These are phyloP conservation scores for Autographa gamma DNA, from an alignment of 2,888 invertebrate species.

Conservation along the genomic window DNA sequence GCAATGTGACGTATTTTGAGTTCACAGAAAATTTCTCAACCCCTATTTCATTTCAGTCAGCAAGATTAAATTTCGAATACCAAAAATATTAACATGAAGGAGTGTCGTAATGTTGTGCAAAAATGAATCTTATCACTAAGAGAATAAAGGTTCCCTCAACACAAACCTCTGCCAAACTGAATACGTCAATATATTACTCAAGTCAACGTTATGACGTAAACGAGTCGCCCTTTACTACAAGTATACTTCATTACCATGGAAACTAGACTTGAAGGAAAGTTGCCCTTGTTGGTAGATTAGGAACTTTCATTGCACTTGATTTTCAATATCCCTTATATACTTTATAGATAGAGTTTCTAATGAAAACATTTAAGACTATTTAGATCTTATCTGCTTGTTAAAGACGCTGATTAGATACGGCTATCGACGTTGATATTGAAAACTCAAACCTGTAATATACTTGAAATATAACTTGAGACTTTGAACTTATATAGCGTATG, in stretches of 20 bases:
- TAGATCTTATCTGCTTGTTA: neutral
- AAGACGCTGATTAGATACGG: neutral
- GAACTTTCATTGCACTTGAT: constrained; percentile 31
- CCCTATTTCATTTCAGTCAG: neutral
- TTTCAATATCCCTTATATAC: constrained; percentile 12
- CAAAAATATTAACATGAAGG: no score
- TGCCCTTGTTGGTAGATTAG: constrained; percentile 25
- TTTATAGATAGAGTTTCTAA: constrained; percentile 1
- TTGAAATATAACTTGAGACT: neutral
- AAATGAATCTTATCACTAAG: no score
- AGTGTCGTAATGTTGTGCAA: no score
- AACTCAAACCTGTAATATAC: neutral
- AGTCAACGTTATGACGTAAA: constrained; percentile 3
- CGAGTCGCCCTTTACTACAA: constrained; percentile 9
- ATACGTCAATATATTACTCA: neutral
- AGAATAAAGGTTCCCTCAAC: no score
- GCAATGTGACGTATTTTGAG: neutral
- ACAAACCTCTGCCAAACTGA: no score
- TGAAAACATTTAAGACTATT: constrained; percentile 1
- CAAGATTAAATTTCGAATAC: neutral
- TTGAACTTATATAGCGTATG: no score
- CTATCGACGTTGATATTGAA: neutral
- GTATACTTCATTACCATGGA: constrained; percentile 17
- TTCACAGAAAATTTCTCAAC: neutral
- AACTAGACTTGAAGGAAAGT: constrained; percentile 35